A percentile compares a stretch with the other conserved stretches of the same genome.
Conservation (phyloP, 2,888 invertebrate genomes). For the Pharmacophagus antenor region DNA sequence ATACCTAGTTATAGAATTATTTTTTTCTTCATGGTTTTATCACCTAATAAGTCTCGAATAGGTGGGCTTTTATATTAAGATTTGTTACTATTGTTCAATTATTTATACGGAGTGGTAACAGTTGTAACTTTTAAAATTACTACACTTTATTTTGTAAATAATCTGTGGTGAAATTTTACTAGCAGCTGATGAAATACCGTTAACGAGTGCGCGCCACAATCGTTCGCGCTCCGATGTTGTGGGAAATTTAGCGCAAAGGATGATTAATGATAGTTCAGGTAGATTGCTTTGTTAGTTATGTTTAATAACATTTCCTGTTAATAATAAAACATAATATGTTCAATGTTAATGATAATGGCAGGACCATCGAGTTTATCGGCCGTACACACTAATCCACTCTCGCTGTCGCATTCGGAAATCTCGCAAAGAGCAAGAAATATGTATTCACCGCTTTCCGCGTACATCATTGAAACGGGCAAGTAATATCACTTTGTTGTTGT, state of each 20-base stretch:
- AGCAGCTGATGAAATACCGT: constrained; percentile 57
- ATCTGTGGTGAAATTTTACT: no score
- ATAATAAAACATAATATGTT: no score
- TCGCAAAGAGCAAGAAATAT: constrained; percentile 65
- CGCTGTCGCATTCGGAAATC: constrained; percentile 69
- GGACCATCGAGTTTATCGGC: constrained; percentile 65
- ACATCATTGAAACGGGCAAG: constrained; percentile 84
- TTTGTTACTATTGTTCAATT: no score
- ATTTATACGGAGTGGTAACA: no score
- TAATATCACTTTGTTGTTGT: constrained; percentile 3
- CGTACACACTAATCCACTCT: constrained; percentile 55
- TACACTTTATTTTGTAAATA: no score
- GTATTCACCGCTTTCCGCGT: constrained; percentile 75
- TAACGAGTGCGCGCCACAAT: constrained; percentile 64
- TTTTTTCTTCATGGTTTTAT: no score
- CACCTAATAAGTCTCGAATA: no score
- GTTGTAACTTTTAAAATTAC: no score
- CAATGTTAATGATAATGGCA: no score
- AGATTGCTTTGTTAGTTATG: constrained; percentile 16
- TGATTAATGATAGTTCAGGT: constrained; percentile 71
- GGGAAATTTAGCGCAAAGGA: constrained; percentile 65
- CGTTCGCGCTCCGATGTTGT: constrained; percentile 73
- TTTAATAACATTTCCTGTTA: background rate
- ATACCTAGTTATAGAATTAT: no score
- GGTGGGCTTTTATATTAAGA: no score